Evolutionary conservation across 2,888 invertebrate genomes (phyloP), one percentile per base, ranked within the genome.

Genomic region (Pyralis farinalis): DNA sequence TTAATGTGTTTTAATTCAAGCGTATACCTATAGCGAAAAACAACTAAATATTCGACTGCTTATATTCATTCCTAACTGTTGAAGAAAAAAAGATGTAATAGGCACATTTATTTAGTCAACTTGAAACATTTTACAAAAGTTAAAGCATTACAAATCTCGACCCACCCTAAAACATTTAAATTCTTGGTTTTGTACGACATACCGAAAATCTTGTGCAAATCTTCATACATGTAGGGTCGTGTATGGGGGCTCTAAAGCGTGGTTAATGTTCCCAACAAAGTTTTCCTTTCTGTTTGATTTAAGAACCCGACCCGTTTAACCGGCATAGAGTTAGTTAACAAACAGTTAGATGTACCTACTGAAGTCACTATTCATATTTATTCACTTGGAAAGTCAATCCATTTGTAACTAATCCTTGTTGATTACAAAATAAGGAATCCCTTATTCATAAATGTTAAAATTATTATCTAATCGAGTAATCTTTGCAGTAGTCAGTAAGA

Each of bases 241-340:
- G 41, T 42, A 40, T 37, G 40, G 27, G 41, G 37, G 42, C 40
- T 44, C 33, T 55, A 53, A 49, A 40, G 43, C 30, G 43, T 46
- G 53, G 54, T 58, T 56, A 48, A 42, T 43, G 52, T 52, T 49
- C 40, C 38, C 55, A 59, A 55, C 55, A 62, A 68, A 68, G 58
- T 69, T 70, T 51, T 44, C 42, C 47, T 49, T 57, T 45, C 52
- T 57, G 54, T 67, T 66, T 67, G 62, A 68, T 66, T 67, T 71
- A 63, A 58, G 63, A 65, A 61, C 60, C 47, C 51, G 42, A 42
- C 37, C 48, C 42, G 45, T 47, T 45, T 47, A 46, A 34, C 40
- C 33, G 48, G 34, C 42, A 47, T 30, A 34, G 37, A 43, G 57
- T 52, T 54, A 50, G 55, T 60, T 60, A 58, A 51, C 55, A 56